Evolutionary conservation across 2,888 invertebrate genomes (phyloP), one percentile per base, ranked within the genome.

Genomic region (Amblyjoppa fuscipennis): DNA sequence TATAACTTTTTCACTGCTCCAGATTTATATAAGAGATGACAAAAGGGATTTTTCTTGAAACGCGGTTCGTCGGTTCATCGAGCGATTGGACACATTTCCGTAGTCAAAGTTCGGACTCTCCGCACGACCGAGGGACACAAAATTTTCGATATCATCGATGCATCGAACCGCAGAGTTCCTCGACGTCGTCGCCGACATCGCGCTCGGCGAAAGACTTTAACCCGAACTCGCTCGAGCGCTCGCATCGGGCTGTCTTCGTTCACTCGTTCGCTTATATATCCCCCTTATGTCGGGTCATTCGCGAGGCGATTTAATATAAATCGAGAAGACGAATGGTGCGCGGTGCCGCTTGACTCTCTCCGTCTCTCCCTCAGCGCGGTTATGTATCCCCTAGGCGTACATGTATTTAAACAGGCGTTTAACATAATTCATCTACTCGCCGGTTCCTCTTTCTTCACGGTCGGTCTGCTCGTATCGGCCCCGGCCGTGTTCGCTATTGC

Each of bases 321-420:
- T 93, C 92, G 92, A 91, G 91, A 93, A 92, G 93, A 93, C 92
- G 93, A 92, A 93, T 93, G 91, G 92, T 87, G 87, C 92, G 90
- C 90, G 92, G 91, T 91, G 89, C 90, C 91, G 90, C 89, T 91
- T 92, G 92, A 92, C 91, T 91, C 85, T 83, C 74, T 83, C 87
- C 80, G 0, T 16, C 45, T 49, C 45, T 49, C 45, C 16, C 45
- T 16, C 45, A 0, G 89, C 90, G 88, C 76, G 88, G 82, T 87
- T 91, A 89, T 91, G 92, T 92, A 92, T 92, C 92, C 92, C 81
- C 91, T 90, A 91, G 91, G 91, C 91, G 90, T 91, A 93, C 92
- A 93, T 92, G 92, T 93, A 93, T 93, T 93, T 93, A 93, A 93
- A 92, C 92, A 93, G 92, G 91, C 93, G 91, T 93, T 93, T 92